Evolutionary conservation across 2,888 invertebrate species (phyloP).

Genomic region (Phania funesta): DNA sequence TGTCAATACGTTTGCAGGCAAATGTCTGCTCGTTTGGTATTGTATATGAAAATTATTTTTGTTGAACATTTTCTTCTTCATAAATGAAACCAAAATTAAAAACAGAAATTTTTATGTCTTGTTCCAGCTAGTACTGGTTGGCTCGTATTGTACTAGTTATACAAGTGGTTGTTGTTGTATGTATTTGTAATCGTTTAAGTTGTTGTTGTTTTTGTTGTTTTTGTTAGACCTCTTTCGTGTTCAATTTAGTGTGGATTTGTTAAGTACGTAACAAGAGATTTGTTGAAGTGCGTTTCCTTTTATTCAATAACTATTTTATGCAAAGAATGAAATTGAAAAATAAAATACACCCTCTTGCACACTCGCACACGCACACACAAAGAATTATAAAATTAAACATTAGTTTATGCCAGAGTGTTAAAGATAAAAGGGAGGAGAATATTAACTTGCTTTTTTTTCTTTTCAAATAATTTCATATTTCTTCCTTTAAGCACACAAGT

Average conservation of each 20-base stretch:
- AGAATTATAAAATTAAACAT: conserved; percentile 16
- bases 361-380: neutral
- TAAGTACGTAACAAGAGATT: conserved; percentile 61
- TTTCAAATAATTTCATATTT: neutral
- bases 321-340: conserved; percentile 35
- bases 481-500: conserved; percentile 25
- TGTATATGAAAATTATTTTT: conserved; percentile 23
- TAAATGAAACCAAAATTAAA: conserved; percentile 11
- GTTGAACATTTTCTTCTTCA: conserved; percentile 8
- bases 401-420: neutral
- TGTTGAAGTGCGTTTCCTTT: conserved; percentile 55
- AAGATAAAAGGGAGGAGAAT: conserved; percentile 7
- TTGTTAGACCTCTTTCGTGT: conserved; percentile 61
- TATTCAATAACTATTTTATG: conserved; percentile 61
- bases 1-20: conserved; percentile 22
- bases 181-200: conserved; percentile 28
- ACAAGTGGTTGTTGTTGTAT: conserved; percentile 15
- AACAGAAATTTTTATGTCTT: conserved; percentile 31
- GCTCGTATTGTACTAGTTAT: conserved; percentile 36
- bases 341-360: neutral
- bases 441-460: neutral
- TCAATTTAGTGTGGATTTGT: conserved; percentile 63
- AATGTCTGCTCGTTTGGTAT: neutral
- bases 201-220: conserved; percentile 27
- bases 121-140: conserved; percentile 37